Base-by-base conservation (phyloP, 2,797 vertebrate genomes). In the Dendrocincla tyrannina region DNA sequence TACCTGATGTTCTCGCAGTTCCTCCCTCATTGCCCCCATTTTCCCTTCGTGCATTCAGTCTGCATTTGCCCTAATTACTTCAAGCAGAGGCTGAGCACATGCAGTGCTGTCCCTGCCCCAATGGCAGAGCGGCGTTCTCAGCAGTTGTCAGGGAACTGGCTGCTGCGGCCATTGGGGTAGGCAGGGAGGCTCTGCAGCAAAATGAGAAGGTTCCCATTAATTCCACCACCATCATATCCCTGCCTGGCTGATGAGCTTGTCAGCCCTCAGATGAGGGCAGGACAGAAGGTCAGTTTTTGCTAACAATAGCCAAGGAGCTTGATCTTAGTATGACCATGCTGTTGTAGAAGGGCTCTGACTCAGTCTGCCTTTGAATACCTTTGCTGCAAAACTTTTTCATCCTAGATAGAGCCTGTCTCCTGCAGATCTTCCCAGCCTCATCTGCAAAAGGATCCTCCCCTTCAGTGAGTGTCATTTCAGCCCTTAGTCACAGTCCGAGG, bases 171-270 rank as follows among this genome's bases (percentile, higher is more conserved):
- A 2, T 1, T 2, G 5, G 17, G 32, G 24, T 12, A 25, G n/a
- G 42, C 58, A 46, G 49, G n/a, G 60, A 90, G 42, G 28, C 39
- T 58, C n/a, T 25, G 42, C 42, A 23, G 50, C 32, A 66, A 78
- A 83, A 72, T 3, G 22, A 60, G 88, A 52, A 88, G n/a, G 33
- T 17, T 78, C 22, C 50, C 32, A 3, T 91, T 64, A 74, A 90
- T 87, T 88, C 68, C 70, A 46, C 32, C 73, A 30, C 74, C 37
- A 27, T 60, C 44, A 11, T 62, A 80, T 58, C 53, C 46, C 35
- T 72, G 46, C 53, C 22, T 78, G 89, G 72, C 60, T 95, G 85
- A 80, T 81, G 88, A 80, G 55, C 73, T 81, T 33, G 70, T 76
- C 78, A 82, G 67, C n/a, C 78, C 44, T 56, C 52, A 39, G 70